These are phyloP conservation scores for Caerostris darwini DNA, from an alignment of 1,140 invertebrate species.

Conservation along the genomic window DNA sequence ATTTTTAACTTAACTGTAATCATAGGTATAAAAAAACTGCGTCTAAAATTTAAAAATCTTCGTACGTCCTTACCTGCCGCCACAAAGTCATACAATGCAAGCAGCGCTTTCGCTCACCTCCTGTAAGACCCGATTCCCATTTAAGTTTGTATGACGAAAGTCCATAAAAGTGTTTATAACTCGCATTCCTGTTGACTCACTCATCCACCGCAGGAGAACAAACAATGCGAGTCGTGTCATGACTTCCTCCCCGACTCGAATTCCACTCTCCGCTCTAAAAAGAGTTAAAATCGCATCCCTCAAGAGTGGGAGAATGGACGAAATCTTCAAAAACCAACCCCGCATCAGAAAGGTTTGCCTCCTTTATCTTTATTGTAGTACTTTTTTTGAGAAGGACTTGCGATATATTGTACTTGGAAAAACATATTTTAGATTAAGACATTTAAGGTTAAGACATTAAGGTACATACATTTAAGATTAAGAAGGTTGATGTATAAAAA, in stretches of 20 bases:
- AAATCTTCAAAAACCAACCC: not conserved
- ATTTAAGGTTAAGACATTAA: too few relatives aligned
- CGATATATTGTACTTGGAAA: too few relatives aligned
- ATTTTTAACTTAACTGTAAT: too few relatives aligned
- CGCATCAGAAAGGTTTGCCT: not conserved
- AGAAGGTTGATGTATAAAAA: too few relatives aligned
- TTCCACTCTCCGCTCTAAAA: not conserved
- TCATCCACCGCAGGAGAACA: constrained; percentile 1
- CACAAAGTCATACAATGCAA: not conserved
- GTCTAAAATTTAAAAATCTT: too few relatives aligned
- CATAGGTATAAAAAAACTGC: too few relatives aligned
- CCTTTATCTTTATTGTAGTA: too few relatives aligned
- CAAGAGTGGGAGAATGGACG: not conserved
- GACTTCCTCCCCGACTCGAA: not conserved
- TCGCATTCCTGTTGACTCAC: not conserved
- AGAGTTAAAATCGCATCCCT: not conserved
- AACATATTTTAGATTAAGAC: too few relatives aligned
- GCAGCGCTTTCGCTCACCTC: not conserved
- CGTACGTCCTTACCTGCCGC: too few relatives aligned
- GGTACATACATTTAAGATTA: too few relatives aligned
- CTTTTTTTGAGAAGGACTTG: too few relatives aligned
- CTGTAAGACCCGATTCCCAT: not conserved
- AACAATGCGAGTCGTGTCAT: not conserved
- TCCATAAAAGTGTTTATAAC: constrained; percentile 25
- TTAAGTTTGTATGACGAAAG: constrained; percentile 9